Evolutionary conservation across 2,113 vertebrate genomes (phyloP), one percentile per base, ranked within the genome.

Genomic region (Morone chrysops): DNA sequence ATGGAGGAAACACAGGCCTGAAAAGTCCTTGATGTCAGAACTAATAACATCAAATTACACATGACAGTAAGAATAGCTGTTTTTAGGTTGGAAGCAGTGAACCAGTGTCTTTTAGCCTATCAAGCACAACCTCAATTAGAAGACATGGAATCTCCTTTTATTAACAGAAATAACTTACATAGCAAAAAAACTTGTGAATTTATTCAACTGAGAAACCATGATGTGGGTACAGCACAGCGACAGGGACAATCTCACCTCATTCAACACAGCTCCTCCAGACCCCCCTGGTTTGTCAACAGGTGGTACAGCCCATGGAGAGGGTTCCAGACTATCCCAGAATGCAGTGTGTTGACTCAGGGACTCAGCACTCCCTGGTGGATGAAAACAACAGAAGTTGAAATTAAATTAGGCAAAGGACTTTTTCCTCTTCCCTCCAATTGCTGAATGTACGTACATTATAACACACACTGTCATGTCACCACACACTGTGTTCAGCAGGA

Each of bases 301-400:
- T 84, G 87, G 87, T 80, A 78, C 72, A 78, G 84, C 91, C 92
- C 92, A 91, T 90, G 80, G 84, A 93, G 84, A 87, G 83, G 75
- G 83, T 86, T 90, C 84, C 89, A 90, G 88, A 86, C 80, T 54
- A 43, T 87, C 86, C 90, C 85, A 91, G 84, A 90, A 88, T 80
- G 84, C 81, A 60, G 71, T 78, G 86, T n/a, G 81, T 83, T 62
- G 90, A 85, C 80, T 84, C 86, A 72, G 75, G 80, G 78, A 80
- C 87, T 76, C 85, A 47, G 86, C 78, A 89, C 85, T 89, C 71
- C 78, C 90, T 94, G 83, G 43, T 56, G 68, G 84, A 81, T 18
- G 40, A 72, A 86, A 80, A 87, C 68, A 91, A 74, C 47, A 63
- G 13, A 67, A 65, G 66, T 80, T 83, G n/a, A 65, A 73, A 79